Conservation (phyloP, 2,888 invertebrate genomes). For the Torymus aiolomorphi region DNA sequence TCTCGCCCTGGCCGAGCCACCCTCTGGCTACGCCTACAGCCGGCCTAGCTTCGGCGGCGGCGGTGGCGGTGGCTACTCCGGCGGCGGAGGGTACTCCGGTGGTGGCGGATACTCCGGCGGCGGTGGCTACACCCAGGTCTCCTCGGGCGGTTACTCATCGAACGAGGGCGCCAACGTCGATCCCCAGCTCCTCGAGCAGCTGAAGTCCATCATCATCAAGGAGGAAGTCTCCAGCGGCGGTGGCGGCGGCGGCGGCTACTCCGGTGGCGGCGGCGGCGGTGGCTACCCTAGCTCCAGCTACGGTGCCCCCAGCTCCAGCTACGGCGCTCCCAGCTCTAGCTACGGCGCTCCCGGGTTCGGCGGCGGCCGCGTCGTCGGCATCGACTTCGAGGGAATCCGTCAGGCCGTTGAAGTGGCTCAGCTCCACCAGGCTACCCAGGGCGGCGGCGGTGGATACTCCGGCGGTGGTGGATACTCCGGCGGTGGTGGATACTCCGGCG, state of each 20-base stretch:
- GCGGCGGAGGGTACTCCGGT: conserved; percentile 67
- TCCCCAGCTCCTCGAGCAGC: conserved; percentile 87
- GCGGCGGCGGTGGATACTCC: conserved; percentile 76
- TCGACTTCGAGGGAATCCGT: conserved; percentile 90
- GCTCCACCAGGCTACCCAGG: conserved; percentile 83
- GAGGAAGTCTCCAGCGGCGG: conserved; percentile 84
- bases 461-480: conserved; percentile 70
- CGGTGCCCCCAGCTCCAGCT: conserved; percentile 76
- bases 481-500: conserved; percentile 72
- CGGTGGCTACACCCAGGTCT: conserved; percentile 86
- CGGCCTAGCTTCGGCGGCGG: conserved; percentile 80
- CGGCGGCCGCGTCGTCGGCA: conserved; percentile 84
- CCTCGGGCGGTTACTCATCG: conserved; percentile 87
- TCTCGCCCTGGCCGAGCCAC: conserved; percentile 85
- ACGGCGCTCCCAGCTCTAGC: conserved; percentile 80
- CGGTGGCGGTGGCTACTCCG: conserved; percentile 75
- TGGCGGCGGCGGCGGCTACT: conserved; percentile 77
- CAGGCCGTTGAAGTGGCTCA: conserved; percentile 93
- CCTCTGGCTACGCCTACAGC: conserved; percentile 76
- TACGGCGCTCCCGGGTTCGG: conserved; percentile 81
- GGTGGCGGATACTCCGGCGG: conserved; percentile 76
- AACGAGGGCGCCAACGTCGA: conserved; percentile 90
- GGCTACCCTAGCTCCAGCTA: conserved; percentile 77
- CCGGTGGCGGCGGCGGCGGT: conserved; percentile 77
- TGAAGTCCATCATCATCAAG: conserved; percentile 89